Evolutionary conservation across 2,797 vertebrate genomes (phyloP).

Genomic region (Hirundo rustica): DNA sequence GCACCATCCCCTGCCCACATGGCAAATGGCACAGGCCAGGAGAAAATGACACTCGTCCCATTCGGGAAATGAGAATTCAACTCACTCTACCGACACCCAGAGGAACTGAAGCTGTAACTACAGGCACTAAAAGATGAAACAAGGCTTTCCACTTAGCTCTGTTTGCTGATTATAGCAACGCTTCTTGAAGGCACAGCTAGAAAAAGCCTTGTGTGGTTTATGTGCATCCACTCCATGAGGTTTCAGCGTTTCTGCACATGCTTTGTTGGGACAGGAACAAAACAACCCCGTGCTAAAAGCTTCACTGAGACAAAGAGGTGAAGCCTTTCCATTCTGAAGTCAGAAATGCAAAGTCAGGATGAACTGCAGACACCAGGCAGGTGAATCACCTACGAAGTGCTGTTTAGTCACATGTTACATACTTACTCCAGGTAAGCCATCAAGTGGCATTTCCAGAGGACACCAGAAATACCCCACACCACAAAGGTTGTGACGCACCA

Average conservation of each 20-base stretch:
- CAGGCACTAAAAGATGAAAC: too few relatives aligned
- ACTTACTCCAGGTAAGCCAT: background rate
- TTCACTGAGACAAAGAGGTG: background rate
- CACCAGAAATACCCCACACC: background rate
- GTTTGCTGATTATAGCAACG: background rate
- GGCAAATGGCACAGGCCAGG: background rate
- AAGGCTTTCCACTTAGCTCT: background rate
- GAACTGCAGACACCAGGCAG: background rate
- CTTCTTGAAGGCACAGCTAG: background rate
- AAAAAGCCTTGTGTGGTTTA: background rate
- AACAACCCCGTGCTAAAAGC: background rate
- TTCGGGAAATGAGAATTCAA: rapidly evolving
- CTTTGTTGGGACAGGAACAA: background rate
- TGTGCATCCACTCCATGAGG: background rate
- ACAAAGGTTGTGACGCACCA: background rate
- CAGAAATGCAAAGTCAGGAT: background rate
- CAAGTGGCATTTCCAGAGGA: background rate
- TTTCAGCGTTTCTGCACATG: background rate
- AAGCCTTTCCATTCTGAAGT: background rate
- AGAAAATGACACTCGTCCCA: rapidly evolving
- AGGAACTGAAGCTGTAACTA: background rate
- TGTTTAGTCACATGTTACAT: rapidly evolving
- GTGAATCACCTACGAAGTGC: background rate
- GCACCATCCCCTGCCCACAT: background rate
- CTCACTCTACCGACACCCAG: rapidly evolving